Conservation (phyloP, 2,113 vertebrate genomes). For the Charina bottae region DNA sequence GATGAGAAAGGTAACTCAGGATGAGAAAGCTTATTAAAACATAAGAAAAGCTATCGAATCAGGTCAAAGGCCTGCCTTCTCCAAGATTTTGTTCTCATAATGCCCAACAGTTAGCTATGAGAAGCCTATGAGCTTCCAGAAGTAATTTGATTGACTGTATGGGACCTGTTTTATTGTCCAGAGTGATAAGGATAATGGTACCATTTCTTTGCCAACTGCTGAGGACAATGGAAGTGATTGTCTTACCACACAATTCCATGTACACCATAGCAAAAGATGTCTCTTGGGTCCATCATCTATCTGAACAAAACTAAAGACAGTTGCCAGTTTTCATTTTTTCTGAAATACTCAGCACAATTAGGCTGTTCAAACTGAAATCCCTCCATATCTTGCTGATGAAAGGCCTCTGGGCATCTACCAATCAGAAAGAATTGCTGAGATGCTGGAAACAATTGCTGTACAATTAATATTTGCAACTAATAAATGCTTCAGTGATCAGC, state of each 20-base stretch:
- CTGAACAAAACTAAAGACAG: background rate
- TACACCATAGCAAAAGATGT: background rate
- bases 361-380: slow-evolving; percentile 3
- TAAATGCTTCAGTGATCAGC: slow-evolving; percentile 13
- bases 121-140: background rate
- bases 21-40: background rate
- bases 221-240: background rate
- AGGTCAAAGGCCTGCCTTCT: background rate
- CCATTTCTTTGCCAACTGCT: background rate
- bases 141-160: background rate
- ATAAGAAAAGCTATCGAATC: background rate
- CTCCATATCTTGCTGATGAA: background rate
- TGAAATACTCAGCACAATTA: slow-evolving; percentile 9
- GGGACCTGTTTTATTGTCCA: background rate
- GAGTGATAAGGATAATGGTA: background rate
- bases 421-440: slow-evolving; percentile 16
- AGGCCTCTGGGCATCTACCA: slow-evolving; percentile 9
- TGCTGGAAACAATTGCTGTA: background rate
- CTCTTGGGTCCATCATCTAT: background rate
- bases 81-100: background rate
- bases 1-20: background rate
- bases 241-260: background rate
- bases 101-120: background rate
- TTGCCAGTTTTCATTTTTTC: background rate
- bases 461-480: slow-evolving; percentile 25